Conservation (phyloP, 2,888 invertebrate species). For the Quadroppia sp. region DNA sequence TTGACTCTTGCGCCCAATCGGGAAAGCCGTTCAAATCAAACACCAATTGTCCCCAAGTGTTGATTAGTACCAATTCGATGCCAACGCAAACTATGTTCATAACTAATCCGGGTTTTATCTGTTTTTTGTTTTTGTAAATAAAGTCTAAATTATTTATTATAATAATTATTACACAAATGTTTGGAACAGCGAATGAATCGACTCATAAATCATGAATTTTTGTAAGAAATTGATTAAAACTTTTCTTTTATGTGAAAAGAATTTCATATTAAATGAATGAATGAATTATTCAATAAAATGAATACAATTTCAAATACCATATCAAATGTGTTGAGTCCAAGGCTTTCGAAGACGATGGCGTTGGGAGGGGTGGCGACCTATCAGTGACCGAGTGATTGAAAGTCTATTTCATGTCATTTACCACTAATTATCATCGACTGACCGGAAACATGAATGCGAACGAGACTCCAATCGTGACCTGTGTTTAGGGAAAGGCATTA, state of each 20-base stretch:
- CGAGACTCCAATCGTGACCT: conserved; percentile 68
- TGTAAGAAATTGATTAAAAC: no score
- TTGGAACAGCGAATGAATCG: background rate
- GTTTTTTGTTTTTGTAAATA: no score
- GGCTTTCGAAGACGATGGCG: conserved; percentile 82
- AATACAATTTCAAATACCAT: conserved; percentile 65
- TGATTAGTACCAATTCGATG: conserved; percentile 67
- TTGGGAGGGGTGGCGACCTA: conserved; percentile 68
- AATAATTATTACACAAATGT: no score
- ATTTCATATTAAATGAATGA: background rate
- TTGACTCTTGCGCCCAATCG: conserved; percentile 44
- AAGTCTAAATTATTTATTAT: no score
- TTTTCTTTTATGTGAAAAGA: background rate
- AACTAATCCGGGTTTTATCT: conserved; percentile 71
- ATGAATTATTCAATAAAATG: background rate
- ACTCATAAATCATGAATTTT: background rate
- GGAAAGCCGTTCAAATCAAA: conserved; percentile 64
- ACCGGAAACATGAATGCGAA: conserved; percentile 88
- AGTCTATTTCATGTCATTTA: no score
- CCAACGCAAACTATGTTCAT: conserved; percentile 70
- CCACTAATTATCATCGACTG: no score
- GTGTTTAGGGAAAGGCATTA: no score
- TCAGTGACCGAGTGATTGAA: no score
- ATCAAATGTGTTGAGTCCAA: conserved; percentile 70
- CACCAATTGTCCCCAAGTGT: conserved; percentile 68